These are phyloP conservation scores for Sebastolobus alascanus DNA, from an alignment of 2,797 vertebrate species.

Conservation along the genomic window DNA sequence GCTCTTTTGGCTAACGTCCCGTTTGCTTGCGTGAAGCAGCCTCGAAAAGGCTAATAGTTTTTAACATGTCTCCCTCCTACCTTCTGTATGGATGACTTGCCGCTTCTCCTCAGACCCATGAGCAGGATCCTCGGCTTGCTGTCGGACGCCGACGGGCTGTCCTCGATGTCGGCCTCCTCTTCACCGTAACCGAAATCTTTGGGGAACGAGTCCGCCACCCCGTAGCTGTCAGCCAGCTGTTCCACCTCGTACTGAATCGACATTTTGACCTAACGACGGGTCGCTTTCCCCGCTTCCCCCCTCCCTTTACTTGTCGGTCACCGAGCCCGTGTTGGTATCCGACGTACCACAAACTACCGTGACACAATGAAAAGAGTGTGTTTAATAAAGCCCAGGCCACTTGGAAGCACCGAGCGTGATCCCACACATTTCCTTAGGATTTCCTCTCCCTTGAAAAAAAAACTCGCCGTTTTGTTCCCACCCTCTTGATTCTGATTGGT, in stretches of 20 bases:
- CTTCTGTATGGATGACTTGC: conserved; percentile 99
- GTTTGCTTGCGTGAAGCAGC: conserved; percentile 35
- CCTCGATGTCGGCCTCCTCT: conserved; percentile 94
- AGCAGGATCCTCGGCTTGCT: conserved; percentile 96
- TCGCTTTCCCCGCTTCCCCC: conserved; percentile 67
- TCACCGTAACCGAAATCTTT: conserved; percentile 99
- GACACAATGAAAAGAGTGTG: conserved; percentile 39
- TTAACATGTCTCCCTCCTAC: conserved; percentile 71
- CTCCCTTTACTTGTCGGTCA: conserved; percentile 47
- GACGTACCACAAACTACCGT: conserved; percentile 14
- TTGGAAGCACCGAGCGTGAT: conserved; percentile 70
- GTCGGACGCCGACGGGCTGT: conserved; percentile 87
- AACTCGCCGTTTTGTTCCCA: conserved; percentile 53
- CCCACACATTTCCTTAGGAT: conserved; percentile 83
- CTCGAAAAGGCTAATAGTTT: conserved; percentile 39
- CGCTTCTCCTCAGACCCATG: conserved; percentile 97
- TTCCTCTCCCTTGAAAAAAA: conserved; percentile 80
- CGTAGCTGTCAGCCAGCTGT: conserved; percentile 92
- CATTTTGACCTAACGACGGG: conserved; percentile 87
- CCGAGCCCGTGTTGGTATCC: conserved; percentile 48
- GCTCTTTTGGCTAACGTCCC: conserved; percentile 65
- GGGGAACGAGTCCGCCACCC: conserved; percentile 94
- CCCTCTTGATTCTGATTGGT: conserved; percentile 79
- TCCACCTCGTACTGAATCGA: conserved; percentile 93
- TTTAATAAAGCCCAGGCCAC: conserved; percentile 53